Evolutionary conservation across 2,888 invertebrate species (phyloP).

Genomic region (Nowickia ferox): DNA sequence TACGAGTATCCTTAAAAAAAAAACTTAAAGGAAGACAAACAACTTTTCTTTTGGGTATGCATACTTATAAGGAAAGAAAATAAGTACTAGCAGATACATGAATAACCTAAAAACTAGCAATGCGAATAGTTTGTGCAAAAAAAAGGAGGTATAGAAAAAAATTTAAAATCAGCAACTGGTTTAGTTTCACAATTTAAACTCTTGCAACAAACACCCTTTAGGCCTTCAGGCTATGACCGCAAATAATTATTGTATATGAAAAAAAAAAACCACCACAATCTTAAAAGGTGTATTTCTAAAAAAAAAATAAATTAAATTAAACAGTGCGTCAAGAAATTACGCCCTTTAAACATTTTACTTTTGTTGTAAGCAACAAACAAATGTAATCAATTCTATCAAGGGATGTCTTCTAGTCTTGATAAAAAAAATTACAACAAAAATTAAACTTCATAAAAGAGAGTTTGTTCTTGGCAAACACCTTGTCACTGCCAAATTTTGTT

Average conservation of each 20-base stretch:
- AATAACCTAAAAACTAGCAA: no score
- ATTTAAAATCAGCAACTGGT: conserved; percentile 35
- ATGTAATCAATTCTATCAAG: background rate
- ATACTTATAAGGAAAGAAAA: no score
- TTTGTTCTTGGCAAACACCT: background rate
- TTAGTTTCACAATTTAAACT: conserved; percentile 1
- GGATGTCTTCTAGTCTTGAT: background rate
- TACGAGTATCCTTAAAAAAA: background rate
- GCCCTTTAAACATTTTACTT: conserved; percentile 7
- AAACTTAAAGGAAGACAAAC: background rate
- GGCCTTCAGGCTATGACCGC: conserved; percentile 35
- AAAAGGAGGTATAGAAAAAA: background rate
- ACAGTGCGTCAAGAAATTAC: conserved; percentile 40
- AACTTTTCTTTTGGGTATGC: background rate
- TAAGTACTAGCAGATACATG: no score
- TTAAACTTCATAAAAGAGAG: background rate
- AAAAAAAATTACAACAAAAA: background rate
- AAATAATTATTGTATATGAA: background rate
- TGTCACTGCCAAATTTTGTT: background rate
- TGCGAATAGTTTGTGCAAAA: background rate
- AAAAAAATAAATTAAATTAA: conserved; percentile 19
- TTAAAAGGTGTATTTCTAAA: conserved; percentile 21
- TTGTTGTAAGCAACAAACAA: background rate
- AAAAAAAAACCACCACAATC: conserved; percentile 30
- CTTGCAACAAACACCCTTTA: conserved; percentile 2